Evolutionary conservation across 2,888 invertebrate genomes (phyloP).

Genomic region (Eupithecia pulchellata): DNA sequence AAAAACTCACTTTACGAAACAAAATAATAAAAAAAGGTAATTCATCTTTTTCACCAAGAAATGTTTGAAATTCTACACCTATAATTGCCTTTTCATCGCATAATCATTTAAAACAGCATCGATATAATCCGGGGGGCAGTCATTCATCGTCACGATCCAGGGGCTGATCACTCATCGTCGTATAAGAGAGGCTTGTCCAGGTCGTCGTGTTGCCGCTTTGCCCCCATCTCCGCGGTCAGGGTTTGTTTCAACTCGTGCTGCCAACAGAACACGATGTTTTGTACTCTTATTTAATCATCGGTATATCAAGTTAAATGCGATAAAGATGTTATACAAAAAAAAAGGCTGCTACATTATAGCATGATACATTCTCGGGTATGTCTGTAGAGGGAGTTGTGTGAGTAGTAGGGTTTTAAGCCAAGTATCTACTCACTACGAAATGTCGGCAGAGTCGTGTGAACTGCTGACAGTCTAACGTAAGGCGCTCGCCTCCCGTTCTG

Average conservation of each 20-base stretch:
- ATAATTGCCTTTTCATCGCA: background rate
- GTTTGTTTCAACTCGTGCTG: slow-evolving; percentile 76
- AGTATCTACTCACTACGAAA: no score
- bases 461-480: slow-evolving; percentile 72
- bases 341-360: no score
- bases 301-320: no score
- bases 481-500: slow-evolving; percentile 74
- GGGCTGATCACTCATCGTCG: slow-evolving; percentile 63
- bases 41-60: no score
- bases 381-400: no score
- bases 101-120: slow-evolving; percentile 4
- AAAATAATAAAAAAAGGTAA: background rate
- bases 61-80: slow-evolving; percentile 1
- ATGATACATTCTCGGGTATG: no score
- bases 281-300: background rate
- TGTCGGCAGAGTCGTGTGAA: slow-evolving; percentile 74
- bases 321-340: no score
- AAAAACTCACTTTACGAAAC: no score
- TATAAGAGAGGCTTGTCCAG: slow-evolving; percentile 63
- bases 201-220: slow-evolving; percentile 59
- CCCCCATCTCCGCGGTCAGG: slow-evolving; percentile 59
- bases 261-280: slow-evolving; percentile 44
- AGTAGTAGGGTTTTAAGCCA: no score
- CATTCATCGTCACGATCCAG: background rate
- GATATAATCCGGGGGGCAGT: background rate